Conservation (phyloP, 1,140 invertebrate species). For the Leptopilina boulardi region DNA sequence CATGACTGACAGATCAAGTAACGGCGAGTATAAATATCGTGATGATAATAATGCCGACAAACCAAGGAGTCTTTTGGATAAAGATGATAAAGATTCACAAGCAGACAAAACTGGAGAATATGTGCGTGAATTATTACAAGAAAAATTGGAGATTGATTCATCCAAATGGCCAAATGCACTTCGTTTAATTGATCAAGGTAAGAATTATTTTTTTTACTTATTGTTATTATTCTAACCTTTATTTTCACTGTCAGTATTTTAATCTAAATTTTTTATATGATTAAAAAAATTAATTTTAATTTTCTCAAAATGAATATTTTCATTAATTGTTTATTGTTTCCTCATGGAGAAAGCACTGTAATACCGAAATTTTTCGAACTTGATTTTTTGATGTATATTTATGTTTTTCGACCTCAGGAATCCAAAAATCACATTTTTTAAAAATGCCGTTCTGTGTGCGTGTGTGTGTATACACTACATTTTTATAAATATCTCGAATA, state of each 20-base stretch:
- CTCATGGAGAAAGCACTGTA: too few relatives aligned
- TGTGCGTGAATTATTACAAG: constrained; percentile 83
- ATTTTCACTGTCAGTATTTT: background rate
- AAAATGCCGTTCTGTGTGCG: too few relatives aligned
- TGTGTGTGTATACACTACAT: too few relatives aligned
- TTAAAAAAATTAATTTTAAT: too few relatives aligned
- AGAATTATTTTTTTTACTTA: constrained; percentile 5
- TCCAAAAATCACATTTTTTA: too few relatives aligned
- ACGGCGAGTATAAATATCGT: constrained; percentile 69
- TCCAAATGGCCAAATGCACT: constrained; percentile 82
- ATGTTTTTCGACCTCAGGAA: too few relatives aligned
- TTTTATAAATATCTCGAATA: too few relatives aligned
- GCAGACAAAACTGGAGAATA: constrained; percentile 85
- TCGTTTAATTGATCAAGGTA: constrained; percentile 85
- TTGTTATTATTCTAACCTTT: background rate
- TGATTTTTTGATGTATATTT: too few relatives aligned
- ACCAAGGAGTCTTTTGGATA: constrained; percentile 47
- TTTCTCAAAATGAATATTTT: too few relatives aligned
- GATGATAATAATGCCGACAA: constrained; percentile 60
- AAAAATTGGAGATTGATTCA: constrained; percentile 84
- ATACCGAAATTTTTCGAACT: too few relatives aligned
- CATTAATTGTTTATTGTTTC: too few relatives aligned
- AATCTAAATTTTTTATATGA: too few relatives aligned
- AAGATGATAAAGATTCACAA: constrained; percentile 67
- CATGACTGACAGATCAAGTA: constrained; percentile 67